phyloP scores from a whole-genome alignment of 1,140 invertebrate species.

The Semibalanus balanoides region DNA sequence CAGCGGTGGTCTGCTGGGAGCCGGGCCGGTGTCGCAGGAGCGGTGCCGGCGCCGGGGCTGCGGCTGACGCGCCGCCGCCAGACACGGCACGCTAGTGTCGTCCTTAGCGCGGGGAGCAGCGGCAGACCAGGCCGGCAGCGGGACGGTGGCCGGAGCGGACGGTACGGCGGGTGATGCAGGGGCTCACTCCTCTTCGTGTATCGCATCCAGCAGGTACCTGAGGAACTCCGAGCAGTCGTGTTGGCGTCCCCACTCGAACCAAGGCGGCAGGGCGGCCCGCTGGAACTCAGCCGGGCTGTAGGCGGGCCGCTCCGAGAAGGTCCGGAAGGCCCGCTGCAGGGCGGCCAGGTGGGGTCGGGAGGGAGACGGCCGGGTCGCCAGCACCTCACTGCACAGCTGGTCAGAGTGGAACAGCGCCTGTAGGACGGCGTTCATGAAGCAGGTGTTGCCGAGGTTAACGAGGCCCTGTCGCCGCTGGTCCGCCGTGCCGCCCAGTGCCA shows the following conservation, averaged over 20 bases:
- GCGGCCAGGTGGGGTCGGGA: conserved; percentile 40
- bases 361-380: conserved; percentile 25
- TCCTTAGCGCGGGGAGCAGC: neutral
- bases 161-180: neutral
- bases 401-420: conserved; percentile 65
- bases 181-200: conserved; percentile 8
- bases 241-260: conserved; percentile 56
- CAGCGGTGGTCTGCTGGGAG: neutral
- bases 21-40: neutral
- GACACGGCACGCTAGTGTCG: neutral
- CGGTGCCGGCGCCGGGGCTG: conserved; percentile 1
- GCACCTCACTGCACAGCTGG: conserved; percentile 26
- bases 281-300: conserved; percentile 48
- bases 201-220: conserved; percentile 13
- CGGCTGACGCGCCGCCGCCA: neutral
- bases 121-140: neutral
- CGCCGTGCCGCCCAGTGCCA: neutral
- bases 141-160: neutral
- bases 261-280: conserved; percentile 47
- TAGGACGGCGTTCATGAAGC: conserved; percentile 70
- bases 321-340: conserved; percentile 50
- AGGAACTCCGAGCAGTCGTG: conserved; percentile 80
- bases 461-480: conserved; percentile 36
- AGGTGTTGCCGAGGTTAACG: conserved; percentile 68
- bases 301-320: conserved; percentile 5